Evolutionary conservation across 1,140 invertebrate species (phyloP).

Genomic region (Phocides pigmalion): DNA sequence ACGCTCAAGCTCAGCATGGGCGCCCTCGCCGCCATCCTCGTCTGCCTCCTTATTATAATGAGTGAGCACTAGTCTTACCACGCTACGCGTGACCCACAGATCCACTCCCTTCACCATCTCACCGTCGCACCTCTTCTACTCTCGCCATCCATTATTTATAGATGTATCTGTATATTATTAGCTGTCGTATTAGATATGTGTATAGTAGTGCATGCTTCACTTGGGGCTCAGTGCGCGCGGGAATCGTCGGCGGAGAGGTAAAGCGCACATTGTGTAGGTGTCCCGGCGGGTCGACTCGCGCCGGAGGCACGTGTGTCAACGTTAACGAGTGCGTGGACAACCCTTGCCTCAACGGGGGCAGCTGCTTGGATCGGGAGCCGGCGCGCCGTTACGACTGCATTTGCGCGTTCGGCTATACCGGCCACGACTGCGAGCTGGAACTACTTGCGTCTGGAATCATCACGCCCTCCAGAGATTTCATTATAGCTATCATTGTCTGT

Average conservation of each 20-base stretch:
- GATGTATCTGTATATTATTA: slow-evolving; percentile 61
- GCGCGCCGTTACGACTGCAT: slow-evolving; percentile 89
- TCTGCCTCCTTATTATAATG: slow-evolving; percentile 96
- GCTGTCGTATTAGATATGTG: slow-evolving; percentile 45
- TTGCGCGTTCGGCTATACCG: slow-evolving; percentile 90
- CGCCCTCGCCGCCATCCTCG: slow-evolving; percentile 95
- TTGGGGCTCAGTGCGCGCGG: slow-evolving; percentile 71
- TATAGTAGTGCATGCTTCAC: slow-evolving; percentile 65
- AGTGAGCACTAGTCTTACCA: slow-evolving; percentile 88
- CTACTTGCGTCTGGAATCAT: slow-evolving; percentile 89
- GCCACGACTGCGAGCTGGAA: slow-evolving; percentile 91
- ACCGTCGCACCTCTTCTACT: slow-evolving; percentile 55
- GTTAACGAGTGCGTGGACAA: slow-evolving; percentile 89
- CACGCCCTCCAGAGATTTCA: slow-evolving; percentile 92
- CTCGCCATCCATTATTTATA: slow-evolving; percentile 48
- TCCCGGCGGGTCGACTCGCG: slow-evolving; percentile 87
- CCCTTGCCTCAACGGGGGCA: slow-evolving; percentile 90
- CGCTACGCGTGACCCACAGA: slow-evolving; percentile 57
- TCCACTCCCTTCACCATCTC: slow-evolving; percentile 57
- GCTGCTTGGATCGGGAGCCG: slow-evolving; percentile 88
- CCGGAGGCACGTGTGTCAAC: slow-evolving; percentile 87
- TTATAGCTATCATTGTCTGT: slow-evolving; percentile 91
- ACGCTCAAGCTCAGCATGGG: slow-evolving; percentile 97
- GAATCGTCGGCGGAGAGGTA: slow-evolving; percentile 48
- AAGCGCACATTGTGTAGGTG: slow-evolving; percentile 85